Evolutionary conservation across 2,113 vertebrate genomes (phyloP).

Genomic region (Spermophilus dauricus): DNA sequence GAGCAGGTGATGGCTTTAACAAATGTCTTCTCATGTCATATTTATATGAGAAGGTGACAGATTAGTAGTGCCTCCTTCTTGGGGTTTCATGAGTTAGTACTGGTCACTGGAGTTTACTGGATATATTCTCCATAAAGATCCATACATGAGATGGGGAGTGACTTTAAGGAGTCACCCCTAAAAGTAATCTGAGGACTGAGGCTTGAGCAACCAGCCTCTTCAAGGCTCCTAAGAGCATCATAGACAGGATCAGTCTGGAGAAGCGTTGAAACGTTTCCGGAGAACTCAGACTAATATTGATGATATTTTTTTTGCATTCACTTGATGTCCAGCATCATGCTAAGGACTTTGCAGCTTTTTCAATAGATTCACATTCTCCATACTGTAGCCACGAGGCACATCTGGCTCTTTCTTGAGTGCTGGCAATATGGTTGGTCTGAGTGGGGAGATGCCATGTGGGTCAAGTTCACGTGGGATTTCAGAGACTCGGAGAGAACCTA

Average conservation of each 20-base stretch:
- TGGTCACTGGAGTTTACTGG: background rate
- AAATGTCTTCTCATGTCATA: background rate
- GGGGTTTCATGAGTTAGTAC: background rate
- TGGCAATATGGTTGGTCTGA: background rate
- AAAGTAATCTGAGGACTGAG: background rate
- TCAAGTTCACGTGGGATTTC: constrained; percentile 4
- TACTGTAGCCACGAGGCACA: background rate
- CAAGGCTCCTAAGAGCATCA: background rate
- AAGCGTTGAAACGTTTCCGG: background rate
- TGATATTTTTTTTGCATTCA: background rate
- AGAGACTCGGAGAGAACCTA: background rate
- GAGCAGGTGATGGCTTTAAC: background rate
- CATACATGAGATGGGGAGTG: background rate
- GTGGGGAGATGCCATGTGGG: background rate
- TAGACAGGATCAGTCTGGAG: background rate
- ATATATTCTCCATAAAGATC: background rate
- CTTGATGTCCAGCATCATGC: background rate
- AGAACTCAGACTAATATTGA: background rate
- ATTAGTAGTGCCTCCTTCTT: background rate
- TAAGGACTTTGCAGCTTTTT: background rate
- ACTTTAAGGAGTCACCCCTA: background rate
- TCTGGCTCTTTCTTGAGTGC: background rate
- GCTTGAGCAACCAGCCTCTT: background rate
- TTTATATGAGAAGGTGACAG: background rate
- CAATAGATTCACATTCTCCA: background rate